Conservation (phyloP, 2,888 invertebrate genomes). For the Hypomecis punctinalis region DNA sequence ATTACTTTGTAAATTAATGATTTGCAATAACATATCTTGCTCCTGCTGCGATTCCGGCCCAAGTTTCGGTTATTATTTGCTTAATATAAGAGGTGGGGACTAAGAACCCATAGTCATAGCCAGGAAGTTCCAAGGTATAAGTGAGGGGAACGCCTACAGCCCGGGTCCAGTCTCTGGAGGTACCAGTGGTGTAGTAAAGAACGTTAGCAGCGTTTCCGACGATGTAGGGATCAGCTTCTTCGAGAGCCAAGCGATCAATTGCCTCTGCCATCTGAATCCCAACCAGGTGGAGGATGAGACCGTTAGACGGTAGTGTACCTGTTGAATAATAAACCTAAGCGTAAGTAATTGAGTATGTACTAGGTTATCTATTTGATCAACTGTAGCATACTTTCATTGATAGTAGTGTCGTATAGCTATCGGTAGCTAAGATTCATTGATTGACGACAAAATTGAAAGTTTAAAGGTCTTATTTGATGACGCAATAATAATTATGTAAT, state of each 20-base stretch:
- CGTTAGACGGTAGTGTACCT: constrained; percentile 82
- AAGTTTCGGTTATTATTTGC: constrained; percentile 86
- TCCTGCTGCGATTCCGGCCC: constrained; percentile 82
- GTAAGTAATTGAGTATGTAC: too few species aligned
- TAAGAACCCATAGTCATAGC: constrained; percentile 83
- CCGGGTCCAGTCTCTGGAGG: constrained; percentile 89
- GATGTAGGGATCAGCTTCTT: constrained; percentile 72
- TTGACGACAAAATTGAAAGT: too few species aligned
- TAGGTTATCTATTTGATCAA: not conserved
- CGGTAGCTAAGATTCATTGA: too few species aligned
- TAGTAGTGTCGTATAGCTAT: too few species aligned
- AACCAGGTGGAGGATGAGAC: constrained; percentile 70
- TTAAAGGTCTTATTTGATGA: too few species aligned
- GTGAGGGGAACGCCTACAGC: constrained; percentile 84
- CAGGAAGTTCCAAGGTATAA: constrained; percentile 88
- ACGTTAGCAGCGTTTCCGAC: constrained; percentile 85
- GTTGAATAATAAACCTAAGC: constrained; percentile 21
- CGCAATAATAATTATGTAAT: too few species aligned
- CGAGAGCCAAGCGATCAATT: constrained; percentile 73
- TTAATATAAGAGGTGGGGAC: constrained; percentile 83
- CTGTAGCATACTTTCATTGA: not conserved
- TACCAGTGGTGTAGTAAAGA: constrained; percentile 86
- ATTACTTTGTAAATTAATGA: constrained; percentile 38
- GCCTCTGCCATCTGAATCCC: constrained; percentile 74
- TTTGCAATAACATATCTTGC: constrained; percentile 59